Evolutionary conservation across 2,797 vertebrate genomes (phyloP).

Genomic region (Sebastes jordani): DNA sequence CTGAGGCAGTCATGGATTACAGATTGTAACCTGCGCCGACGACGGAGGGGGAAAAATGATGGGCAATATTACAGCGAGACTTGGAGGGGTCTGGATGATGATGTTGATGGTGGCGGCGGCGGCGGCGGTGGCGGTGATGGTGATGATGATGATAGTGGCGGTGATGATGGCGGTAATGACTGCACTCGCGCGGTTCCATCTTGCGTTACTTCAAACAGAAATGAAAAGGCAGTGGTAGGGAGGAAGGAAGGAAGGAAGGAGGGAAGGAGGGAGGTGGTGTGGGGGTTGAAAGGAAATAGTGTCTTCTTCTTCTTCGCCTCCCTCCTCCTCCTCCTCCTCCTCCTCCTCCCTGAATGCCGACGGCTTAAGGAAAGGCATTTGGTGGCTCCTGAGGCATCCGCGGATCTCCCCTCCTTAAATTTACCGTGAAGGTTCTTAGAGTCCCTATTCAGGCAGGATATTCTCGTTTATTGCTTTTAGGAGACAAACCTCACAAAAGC

Average conservation of each 20-base stretch:
- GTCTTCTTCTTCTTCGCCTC: conserved; percentile 45
- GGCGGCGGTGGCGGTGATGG: conserved; percentile 8
- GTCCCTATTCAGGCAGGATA: conserved; percentile 92
- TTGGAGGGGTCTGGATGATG: conserved; percentile 85
- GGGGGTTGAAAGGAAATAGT: conserved; percentile 60
- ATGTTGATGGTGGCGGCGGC: conserved; percentile 26
- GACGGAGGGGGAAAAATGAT: conserved; percentile 89
- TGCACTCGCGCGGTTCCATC: conserved; percentile 89
- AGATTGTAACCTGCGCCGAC: conserved; percentile 97
- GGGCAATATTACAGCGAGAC: conserved; percentile 91
- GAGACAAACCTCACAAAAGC: conserved; percentile 77
- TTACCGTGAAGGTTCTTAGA: conserved; percentile 93
- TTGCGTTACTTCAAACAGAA: conserved; percentile 90
- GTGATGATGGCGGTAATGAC: conserved; percentile 76
- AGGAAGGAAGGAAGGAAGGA: conserved; percentile 8
- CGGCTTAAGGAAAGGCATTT: conserved; percentile 95
- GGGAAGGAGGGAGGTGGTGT: background rate
- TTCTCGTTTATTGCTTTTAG: conserved; percentile 85
- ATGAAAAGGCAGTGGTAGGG: conserved; percentile 61
- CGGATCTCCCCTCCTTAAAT: conserved; percentile 90
- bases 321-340: conserved; percentile 62
- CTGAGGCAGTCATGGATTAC: conserved; percentile 97
- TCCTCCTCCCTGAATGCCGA: conserved; percentile 84
- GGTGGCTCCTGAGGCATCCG: conserved; percentile 93
- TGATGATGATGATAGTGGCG: conserved; percentile 80